phyloP scores from a whole-genome alignment of 2,797 vertebrate species.

The Bradypodion pumilum region DNA sequence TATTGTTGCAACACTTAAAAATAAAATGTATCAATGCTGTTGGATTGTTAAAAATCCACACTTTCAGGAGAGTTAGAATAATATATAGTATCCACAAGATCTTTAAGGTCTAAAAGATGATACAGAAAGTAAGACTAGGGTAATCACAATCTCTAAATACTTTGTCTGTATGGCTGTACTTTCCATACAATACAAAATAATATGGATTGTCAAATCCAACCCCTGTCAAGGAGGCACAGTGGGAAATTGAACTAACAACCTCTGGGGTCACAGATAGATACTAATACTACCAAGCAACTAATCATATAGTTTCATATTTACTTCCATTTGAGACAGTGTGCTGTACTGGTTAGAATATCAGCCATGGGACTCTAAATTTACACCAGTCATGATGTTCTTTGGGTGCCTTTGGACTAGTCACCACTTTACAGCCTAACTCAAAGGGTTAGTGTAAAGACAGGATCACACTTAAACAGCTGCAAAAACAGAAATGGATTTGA shows the following conservation, averaged over 20 bases:
- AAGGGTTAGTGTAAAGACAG: neutral
- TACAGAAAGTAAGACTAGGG: neutral
- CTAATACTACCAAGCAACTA: too few species aligned
- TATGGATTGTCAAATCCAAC: too few species aligned
- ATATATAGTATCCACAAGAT: neutral
- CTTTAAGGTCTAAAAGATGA: neutral
- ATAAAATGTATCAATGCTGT: neutral
- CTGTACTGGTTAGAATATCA: neutral
- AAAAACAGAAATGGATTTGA: neutral
- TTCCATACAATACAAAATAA: neutral
- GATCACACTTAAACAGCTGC: neutral
- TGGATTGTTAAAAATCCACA: neutral
- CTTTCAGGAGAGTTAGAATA: neutral
- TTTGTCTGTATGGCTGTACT: neutral
- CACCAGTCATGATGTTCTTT: neutral
- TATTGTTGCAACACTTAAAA: neutral
- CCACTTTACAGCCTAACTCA: neutral
- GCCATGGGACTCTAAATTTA: neutral
- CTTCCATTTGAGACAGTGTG: neutral
- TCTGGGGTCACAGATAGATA: too few species aligned
- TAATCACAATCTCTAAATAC: neutral
- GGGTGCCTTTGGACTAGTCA: neutral
- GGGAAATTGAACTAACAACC: too few species aligned
- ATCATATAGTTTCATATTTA: neutral
- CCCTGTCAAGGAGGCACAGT: too few species aligned